Evolutionary conservation across 2,888 invertebrate genomes (phyloP).

Genomic region (Lepeophtheirus nordmannii): DNA sequence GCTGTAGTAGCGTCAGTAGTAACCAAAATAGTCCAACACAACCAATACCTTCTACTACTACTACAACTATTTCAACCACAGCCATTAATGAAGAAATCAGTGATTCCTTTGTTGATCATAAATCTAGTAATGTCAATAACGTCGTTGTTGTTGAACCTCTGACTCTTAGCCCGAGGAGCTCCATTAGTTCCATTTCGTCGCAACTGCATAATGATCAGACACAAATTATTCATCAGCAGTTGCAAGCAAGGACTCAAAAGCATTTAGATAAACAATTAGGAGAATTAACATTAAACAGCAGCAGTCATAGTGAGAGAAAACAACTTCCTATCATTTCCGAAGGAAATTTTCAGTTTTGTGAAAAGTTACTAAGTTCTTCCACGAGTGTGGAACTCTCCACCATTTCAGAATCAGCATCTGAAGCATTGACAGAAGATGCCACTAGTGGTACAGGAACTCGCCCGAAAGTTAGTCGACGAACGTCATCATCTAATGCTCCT

Average conservation of each 20-base stretch:
- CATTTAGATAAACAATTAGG: not conserved
- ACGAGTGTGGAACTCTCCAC: conserved; percentile 43
- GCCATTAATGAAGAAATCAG: too few species aligned
- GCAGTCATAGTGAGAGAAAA: not conserved
- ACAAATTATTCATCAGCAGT: too few species aligned
- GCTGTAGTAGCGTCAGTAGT: too few species aligned
- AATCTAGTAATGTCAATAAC: conserved; percentile 11
- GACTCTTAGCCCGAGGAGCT: too few species aligned
- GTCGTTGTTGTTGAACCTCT: too few species aligned
- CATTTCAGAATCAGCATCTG: conserved; percentile 50
- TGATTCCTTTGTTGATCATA: conserved; percentile 18
- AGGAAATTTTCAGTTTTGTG: not conserved
- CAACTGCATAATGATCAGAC: too few species aligned
- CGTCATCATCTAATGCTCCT: conserved; percentile 38
- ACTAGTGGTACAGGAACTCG: conserved; percentile 27
- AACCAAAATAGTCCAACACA: not conserved
- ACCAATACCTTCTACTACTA: conserved; percentile 16
- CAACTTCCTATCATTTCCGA: conserved; percentile 2
- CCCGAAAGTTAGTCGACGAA: not conserved
- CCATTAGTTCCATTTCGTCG: not conserved
- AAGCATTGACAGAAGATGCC: conserved; percentile 18
- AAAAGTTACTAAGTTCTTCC: not conserved
- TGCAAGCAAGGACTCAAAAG: not conserved
- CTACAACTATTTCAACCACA: conserved; percentile 24
- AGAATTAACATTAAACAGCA: not conserved